phyloP scores from a whole-genome alignment of 2,888 invertebrate genomes.

The Melolontha melolontha region DNA sequence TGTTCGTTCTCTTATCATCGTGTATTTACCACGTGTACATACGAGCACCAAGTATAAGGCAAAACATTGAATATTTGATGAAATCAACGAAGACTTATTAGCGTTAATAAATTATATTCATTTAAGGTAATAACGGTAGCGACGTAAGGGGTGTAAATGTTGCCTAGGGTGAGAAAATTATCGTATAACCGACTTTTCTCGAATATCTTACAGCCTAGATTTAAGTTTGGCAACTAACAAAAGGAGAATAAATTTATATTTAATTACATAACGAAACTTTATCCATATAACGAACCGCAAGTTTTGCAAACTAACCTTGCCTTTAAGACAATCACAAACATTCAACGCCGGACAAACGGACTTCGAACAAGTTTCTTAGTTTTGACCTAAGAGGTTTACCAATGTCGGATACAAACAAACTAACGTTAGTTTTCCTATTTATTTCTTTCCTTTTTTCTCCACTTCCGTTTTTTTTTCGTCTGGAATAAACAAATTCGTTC shows the following conservation, averaged over 20 bases:
- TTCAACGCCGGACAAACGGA: slow-evolving; percentile 25
- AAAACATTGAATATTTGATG: slow-evolving; percentile 29
- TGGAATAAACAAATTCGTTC: no score
- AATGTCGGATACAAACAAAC: slow-evolving; percentile 25
- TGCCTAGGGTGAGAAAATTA: slow-evolving; percentile 27
- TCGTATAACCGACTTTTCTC: slow-evolving; percentile 22
- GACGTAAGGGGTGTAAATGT: background rate
- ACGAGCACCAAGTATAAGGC: background rate
- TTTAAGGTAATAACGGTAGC: slow-evolving; percentile 1
- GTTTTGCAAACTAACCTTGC: slow-evolving; percentile 33
- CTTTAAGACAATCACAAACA: slow-evolving; percentile 31
- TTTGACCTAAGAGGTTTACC: slow-evolving; percentile 29
- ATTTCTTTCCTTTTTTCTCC: background rate
- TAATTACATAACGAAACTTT: slow-evolving; percentile 26
- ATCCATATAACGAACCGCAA: slow-evolving; percentile 25
- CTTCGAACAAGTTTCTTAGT: slow-evolving; percentile 15
- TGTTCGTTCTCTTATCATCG: slow-evolving; percentile 46
- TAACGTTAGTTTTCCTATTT: slow-evolving; percentile 21
- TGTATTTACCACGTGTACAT: background rate
- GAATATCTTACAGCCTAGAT: slow-evolving; percentile 24
- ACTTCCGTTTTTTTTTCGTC: no score
- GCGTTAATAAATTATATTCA: slow-evolving; percentile 26
- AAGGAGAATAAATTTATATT: slow-evolving; percentile 32
- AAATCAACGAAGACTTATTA: slow-evolving; percentile 34
- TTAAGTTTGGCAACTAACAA: slow-evolving; percentile 25